phyloP scores from a whole-genome alignment of 1,140 invertebrate species.

The Gryllus bimaculatus region DNA sequence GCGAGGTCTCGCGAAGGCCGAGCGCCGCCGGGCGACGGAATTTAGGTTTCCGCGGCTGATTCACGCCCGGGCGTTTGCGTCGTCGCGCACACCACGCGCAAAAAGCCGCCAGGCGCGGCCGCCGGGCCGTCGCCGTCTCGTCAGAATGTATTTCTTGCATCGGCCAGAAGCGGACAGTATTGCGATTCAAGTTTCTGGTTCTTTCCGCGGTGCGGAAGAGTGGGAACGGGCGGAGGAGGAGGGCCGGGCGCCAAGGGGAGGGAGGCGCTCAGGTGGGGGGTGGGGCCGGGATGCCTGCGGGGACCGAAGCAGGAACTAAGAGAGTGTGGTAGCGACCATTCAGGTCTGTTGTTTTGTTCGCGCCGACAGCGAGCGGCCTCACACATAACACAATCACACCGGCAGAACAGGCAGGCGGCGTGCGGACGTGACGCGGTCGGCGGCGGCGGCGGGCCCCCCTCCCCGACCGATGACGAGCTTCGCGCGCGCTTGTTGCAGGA shows the following conservation, averaged over 20 bases:
- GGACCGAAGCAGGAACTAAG: neutral
- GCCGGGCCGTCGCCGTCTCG: neutral
- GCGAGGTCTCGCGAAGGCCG: too few species aligned
- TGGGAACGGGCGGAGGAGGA: too few species aligned
- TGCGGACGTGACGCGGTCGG: neutral
- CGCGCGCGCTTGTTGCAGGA: slow-evolving; percentile 28
- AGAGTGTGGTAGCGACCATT: slow-evolving; percentile 3
- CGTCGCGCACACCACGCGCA: too few species aligned
- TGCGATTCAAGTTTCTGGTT: neutral
- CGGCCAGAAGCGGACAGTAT: neutral
- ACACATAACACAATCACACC: neutral
- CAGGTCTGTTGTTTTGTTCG: neutral
- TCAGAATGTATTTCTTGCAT: neutral
- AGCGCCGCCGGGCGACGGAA: too few species aligned
- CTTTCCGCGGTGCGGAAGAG: neutral
- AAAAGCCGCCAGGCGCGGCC: too few species aligned
- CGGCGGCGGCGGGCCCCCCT: neutral
- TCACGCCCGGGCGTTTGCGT: too few species aligned
- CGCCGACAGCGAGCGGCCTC: neutral
- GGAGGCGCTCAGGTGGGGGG: neutral
- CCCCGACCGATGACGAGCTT: neutral
- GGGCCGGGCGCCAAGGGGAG: neutral
- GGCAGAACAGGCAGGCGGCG: neutral
- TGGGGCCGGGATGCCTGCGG: neutral
- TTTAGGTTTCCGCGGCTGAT: too few species aligned